Evolutionary conservation across 2,888 invertebrate genomes (phyloP).

Genomic region (Athalia cordata): DNA sequence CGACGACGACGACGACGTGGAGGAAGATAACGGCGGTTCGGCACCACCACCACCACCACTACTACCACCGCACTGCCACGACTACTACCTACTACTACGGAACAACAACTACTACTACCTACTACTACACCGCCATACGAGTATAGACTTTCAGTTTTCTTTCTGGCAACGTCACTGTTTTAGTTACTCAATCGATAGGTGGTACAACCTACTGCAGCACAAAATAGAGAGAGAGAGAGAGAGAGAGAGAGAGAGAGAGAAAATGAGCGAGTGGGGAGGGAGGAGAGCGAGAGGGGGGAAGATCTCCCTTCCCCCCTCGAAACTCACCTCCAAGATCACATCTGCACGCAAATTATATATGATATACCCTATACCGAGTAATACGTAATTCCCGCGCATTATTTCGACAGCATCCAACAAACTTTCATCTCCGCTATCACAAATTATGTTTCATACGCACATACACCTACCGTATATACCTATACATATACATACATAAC

Average conservation of each 20-base stretch:
- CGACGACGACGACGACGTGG: not conserved
- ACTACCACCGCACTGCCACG: not conserved
- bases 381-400: conserved; percentile 19
- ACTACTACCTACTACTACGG: not conserved
- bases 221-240: not conserved
- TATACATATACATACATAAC: not conserved
- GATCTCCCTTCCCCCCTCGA: not conserved
- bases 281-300: too few species aligned
- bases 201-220: not conserved
- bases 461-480: not conserved
- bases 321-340: not conserved
- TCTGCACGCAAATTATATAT: not conserved
- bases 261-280: too few species aligned
- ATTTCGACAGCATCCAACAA: conserved; percentile 28
- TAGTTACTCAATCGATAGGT: conserved; percentile 37
- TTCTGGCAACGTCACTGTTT: conserved; percentile 43
- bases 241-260: too few species aligned
- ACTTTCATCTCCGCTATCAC: conserved; percentile 11
- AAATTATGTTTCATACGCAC: not conserved
- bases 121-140: not conserved
- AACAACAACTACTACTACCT: not conserved
- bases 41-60: conserved; percentile 14
- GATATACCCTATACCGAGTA: conserved; percentile 17
- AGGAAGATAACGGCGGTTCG: conserved; percentile 33
- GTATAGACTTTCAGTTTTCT: conserved; percentile 39